These are phyloP conservation scores for Rhamphomyia laevipes DNA, from an alignment of 2,888 invertebrate genomes.

Conservation along the genomic window DNA sequence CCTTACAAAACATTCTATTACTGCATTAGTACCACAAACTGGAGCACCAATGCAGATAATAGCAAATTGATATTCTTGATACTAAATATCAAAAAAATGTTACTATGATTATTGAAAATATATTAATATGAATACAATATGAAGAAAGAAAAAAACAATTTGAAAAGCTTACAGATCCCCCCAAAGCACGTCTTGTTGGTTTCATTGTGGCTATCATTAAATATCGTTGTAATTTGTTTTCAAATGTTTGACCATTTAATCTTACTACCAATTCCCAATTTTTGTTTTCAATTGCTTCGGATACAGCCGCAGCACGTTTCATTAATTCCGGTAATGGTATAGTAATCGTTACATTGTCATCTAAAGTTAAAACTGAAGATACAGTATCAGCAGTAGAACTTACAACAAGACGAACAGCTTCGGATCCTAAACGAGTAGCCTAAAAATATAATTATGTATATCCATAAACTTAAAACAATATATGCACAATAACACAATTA, in stretches of 20 bases:
- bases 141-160: too few relatives aligned
- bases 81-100: too few relatives aligned
- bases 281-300: constrained; percentile 85
- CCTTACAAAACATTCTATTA: constrained; percentile 92
- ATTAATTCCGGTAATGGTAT: constrained; percentile 97
- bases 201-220: constrained; percentile 89
- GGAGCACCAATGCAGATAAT: constrained; percentile 98
- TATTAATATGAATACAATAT: too few relatives aligned
- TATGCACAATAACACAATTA: not conserved
- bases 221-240: constrained; percentile 88
- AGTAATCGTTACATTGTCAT: constrained; percentile 95
- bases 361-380: constrained; percentile 84
- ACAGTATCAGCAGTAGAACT: constrained; percentile 82
- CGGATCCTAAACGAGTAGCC: constrained; percentile 98
- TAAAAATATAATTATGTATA: constrained; percentile 26
- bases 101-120: too few relatives aligned
- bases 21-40: constrained; percentile 99
- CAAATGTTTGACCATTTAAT: constrained; percentile 87
- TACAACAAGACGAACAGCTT: constrained; percentile 95
- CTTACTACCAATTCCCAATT: constrained; percentile 91
- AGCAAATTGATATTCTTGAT: constrained; percentile 74
- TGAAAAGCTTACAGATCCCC: constrained; percentile 24
- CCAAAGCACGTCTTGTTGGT: constrained; percentile 66
- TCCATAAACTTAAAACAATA: not conserved
- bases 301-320: constrained; percentile 83